These are phyloP conservation scores for Palythoa caribaeorum DNA, from an alignment of 92 coral and sea anemone genomes.

Conservation along the genomic window DNA sequence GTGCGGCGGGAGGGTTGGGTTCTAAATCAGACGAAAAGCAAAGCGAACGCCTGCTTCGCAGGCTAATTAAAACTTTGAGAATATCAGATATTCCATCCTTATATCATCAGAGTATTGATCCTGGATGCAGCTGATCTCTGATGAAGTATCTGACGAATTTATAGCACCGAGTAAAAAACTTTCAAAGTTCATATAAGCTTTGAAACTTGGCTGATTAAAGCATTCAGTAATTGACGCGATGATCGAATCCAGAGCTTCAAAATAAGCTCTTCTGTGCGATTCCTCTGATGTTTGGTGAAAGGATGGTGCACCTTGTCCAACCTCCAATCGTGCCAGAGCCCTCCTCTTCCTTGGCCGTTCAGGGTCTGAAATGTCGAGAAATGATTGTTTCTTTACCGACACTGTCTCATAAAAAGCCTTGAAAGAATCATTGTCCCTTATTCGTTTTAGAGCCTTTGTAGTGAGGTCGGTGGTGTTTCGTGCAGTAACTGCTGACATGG, in stretches of 20 bases:
- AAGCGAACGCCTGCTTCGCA: too few species aligned
- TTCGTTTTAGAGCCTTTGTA: slow-evolving; percentile 44
- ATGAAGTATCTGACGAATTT: slow-evolving; percentile 62
- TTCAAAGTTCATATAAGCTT: slow-evolving; percentile 47
- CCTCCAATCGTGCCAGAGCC: too few species aligned
- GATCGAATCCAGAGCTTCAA: too few species aligned
- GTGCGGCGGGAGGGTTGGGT: too few species aligned
- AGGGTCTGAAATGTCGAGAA: slow-evolving; percentile 39
- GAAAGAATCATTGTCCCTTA: slow-evolving; percentile 44
- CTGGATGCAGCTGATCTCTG: slow-evolving; percentile 52
- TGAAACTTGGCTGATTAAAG: slow-evolving; percentile 20
- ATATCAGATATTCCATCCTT: too few species aligned
- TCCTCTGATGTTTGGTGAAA: too few species aligned
- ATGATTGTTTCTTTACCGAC: slow-evolving; percentile 52
- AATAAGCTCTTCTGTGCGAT: too few species aligned
- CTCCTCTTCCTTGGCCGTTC: background rate
- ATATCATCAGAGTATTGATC: background rate
- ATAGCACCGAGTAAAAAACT: slow-evolving; percentile 54
- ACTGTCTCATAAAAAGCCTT: background rate
- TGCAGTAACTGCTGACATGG: slow-evolving; percentile 45
- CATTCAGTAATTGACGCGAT: too few species aligned
- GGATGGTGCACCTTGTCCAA: too few species aligned
- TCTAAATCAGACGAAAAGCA: too few species aligned
- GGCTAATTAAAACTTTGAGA: too few species aligned
- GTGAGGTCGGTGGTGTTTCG: slow-evolving; percentile 41